phyloP scores from a whole-genome alignment of 53 echinoderm and acorn worm species.

The Mesocentrotus franciscanus region DNA sequence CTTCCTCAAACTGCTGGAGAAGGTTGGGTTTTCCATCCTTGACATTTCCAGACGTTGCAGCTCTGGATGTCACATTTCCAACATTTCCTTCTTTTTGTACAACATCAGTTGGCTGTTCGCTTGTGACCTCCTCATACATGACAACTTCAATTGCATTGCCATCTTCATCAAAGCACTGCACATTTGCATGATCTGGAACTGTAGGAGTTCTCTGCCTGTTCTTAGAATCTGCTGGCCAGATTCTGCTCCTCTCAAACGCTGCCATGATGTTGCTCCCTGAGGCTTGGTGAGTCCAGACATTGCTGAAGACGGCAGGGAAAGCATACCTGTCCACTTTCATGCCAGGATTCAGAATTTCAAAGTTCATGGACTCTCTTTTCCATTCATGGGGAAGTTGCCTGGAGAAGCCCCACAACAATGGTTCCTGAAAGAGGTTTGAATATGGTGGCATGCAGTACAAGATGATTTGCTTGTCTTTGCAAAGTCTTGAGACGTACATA shows the following conservation, averaged over 20 bases:
- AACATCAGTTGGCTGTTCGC: neutral
- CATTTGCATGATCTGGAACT: neutral
- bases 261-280: neutral
- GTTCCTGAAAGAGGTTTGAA: constrained; percentile 62
- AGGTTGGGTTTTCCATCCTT: neutral
- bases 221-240: constrained; percentile 44
- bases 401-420: constrained; percentile 53
- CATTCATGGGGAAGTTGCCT: constrained; percentile 54
- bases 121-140: constrained; percentile 63
- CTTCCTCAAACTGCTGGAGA: constrained; percentile 48
- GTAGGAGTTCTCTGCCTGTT: neutral
- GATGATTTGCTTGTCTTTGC: constrained; percentile 61
- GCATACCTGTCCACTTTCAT: constrained; percentile 62
- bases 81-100: neutral
- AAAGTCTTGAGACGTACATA: constrained; percentile 61
- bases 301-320: constrained; percentile 59
- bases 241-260: constrained; percentile 58
- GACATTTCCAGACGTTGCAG: too few relatives aligned
- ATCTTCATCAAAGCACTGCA: constrained; percentile 60
- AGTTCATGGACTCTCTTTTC: constrained; percentile 67
- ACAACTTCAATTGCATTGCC: constrained; percentile 62
- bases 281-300: constrained; percentile 56
- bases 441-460: constrained; percentile 66
- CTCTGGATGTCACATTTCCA: too few relatives aligned
- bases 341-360: constrained; percentile 61